These are phyloP conservation scores for Phalacrocorax pelagicus DNA, from an alignment of 2,113 vertebrate species.

Conservation along the genomic window DNA sequence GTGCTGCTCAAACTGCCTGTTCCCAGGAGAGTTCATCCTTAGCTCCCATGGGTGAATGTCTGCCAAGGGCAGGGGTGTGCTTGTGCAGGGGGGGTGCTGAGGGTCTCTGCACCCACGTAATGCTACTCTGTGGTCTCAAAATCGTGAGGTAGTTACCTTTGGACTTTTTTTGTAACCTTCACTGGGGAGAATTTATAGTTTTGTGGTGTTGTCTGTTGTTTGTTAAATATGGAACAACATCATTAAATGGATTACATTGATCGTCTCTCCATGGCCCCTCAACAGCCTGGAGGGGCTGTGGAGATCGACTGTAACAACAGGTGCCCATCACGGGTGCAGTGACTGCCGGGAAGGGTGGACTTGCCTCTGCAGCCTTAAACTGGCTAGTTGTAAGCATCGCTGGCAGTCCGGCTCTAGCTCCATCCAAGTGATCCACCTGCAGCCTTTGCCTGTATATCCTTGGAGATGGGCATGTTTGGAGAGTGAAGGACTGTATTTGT, in stretches of 20 bases:
- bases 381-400: too few relatives aligned
- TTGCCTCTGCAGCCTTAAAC: neutral
- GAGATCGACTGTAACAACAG: neutral
- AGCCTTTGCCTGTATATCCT: rapidly evolving
- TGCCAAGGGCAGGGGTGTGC: neutral
- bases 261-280: neutral
- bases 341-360: rapidly evolving
- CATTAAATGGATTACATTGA: neutral
- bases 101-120: rapidly evolving
- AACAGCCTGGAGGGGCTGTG: neutral
- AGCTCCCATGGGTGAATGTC: neutral
- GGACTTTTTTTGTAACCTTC: neutral
- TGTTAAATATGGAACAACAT: neutral
- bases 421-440: rapidly evolving
- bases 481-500: rapidly evolving
- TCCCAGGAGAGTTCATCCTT: rapidly evolving
- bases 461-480: neutral
- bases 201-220: neutral
- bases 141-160: neutral
- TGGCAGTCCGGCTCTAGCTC: rapidly evolving
- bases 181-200: neutral
- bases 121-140: neutral
- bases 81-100: neutral
- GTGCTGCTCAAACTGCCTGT: neutral
- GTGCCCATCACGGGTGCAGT: rapidly evolving